Percentiles rank a stretch among this genome's conserved stretches.
phyloP scores from a whole-genome alignment of 1,140 invertebrate species.

The Rhopalosiphum padi region DNA sequence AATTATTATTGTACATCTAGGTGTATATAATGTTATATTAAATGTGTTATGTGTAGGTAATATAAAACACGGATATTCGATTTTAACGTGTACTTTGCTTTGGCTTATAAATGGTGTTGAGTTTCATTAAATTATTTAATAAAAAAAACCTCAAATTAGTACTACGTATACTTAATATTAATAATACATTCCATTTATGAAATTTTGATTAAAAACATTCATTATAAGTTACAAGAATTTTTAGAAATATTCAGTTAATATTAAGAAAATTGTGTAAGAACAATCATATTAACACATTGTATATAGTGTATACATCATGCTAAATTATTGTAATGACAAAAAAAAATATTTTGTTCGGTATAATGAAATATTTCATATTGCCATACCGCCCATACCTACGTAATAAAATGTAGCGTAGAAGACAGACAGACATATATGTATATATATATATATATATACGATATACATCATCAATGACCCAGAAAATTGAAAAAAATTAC shows the following conservation, averaged over 20 bases:
- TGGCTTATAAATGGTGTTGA: not conserved
- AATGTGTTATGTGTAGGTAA: not conserved
- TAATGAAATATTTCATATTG: not conserved
- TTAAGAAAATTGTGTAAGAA: not conserved
- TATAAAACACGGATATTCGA: not conserved
- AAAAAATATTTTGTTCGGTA: constrained; percentile 9
- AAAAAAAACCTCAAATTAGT: not conserved
- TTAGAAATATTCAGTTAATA: not conserved
- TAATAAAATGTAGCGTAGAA: not conserved
- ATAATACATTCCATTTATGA: not conserved
- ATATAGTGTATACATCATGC: not conserved
- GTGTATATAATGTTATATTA: too few relatives aligned
- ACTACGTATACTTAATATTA: not conserved
- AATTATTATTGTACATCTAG: not conserved
- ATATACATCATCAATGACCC: constrained; percentile 26
- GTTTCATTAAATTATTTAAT: not conserved
- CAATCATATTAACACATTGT: not conserved
- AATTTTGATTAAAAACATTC: not conserved
- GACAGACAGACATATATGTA: not conserved
- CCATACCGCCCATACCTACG: not conserved
- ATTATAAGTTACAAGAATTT: not conserved
- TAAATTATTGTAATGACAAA: constrained; percentile 22
- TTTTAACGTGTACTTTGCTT: not conserved
- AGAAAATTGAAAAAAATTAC: constrained; percentile 27
- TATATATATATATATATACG: too few relatives aligned